Conservation (phyloP, 1,140 invertebrate genomes). For the Pogonus chalceus region DNA sequence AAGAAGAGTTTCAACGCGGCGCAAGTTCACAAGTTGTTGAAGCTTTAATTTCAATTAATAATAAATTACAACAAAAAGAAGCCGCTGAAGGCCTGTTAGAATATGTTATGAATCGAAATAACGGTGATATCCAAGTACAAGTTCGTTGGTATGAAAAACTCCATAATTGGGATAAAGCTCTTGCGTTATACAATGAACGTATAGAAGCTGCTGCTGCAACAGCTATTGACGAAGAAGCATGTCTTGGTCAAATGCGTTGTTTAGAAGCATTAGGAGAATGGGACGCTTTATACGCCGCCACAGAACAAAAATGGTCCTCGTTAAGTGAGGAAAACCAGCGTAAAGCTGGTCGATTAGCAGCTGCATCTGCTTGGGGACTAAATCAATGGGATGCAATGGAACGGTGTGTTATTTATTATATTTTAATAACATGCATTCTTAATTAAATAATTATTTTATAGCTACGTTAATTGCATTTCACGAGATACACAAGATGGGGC, state of each 20-base stretch:
- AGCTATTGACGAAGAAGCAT: slow-evolving; percentile 64
- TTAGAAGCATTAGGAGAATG: slow-evolving; percentile 96
- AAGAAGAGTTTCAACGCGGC: slow-evolving; percentile 79
- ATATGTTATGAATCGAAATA: slow-evolving; percentile 79
- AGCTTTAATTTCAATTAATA: slow-evolving; percentile 93
- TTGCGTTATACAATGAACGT: slow-evolving; percentile 72
- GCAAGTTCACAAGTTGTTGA: slow-evolving; percentile 67
- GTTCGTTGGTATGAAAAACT: slow-evolving; percentile 98
- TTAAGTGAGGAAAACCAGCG: slow-evolving; percentile 60
- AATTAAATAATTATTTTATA: slow-evolving; percentile 9
- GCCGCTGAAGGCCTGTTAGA: slow-evolving; percentile 87
- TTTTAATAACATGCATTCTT: slow-evolving; percentile 30
- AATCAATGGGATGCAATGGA: slow-evolving; percentile 89
- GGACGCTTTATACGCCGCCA: slow-evolving; percentile 74
- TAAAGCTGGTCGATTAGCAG: slow-evolving; percentile 83
- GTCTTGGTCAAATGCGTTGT: slow-evolving; percentile 91
- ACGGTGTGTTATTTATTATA: slow-evolving; percentile 29
- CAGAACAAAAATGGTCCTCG: slow-evolving; percentile 63
- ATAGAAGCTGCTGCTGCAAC: slow-evolving; percentile 44
- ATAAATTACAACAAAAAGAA: slow-evolving; percentile 97
- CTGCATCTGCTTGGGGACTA: slow-evolving; percentile 90
- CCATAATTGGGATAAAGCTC: slow-evolving; percentile 95
- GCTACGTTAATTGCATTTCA: slow-evolving; percentile 77
- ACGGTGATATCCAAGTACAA: slow-evolving; percentile 69
- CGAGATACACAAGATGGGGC: slow-evolving; percentile 86